These are phyloP conservation scores for Seriola dumerili DNA, from an alignment of 2,113 vertebrate genomes.

Conservation along the genomic window DNA sequence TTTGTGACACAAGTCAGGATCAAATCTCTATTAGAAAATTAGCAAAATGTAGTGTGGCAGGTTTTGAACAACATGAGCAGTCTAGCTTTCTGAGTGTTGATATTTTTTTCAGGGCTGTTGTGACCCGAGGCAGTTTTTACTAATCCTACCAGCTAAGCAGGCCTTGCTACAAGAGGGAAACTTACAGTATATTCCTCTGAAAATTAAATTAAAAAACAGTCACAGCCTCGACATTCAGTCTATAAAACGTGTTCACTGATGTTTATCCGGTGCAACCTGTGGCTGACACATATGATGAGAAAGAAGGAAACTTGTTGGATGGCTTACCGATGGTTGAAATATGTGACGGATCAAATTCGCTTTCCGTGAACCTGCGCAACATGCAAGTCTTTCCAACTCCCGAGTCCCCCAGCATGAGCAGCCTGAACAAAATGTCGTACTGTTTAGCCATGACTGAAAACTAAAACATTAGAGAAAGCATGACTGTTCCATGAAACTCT, in stretches of 20 bases:
- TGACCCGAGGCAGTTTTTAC: conserved; percentile 21
- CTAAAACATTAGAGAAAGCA: conserved; percentile 28
- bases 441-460: conserved; percentile 90
- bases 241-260: too few relatives aligned
- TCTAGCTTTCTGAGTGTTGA: not conserved
- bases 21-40: not conserved
- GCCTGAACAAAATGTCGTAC: conserved; percentile 91
- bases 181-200: not conserved
- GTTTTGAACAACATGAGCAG: not conserved
- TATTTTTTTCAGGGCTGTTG: conserved; percentile 27
- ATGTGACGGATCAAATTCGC: conserved; percentile 92
- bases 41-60: too few relatives aligned
- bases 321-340: conserved; percentile 95
- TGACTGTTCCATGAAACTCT: conserved; percentile 24
- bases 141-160: conserved; percentile 33
- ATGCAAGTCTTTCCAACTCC: conserved; percentile 96
- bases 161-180: not conserved
- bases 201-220: not conserved
- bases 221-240: not conserved
- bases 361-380: conserved; percentile 93
- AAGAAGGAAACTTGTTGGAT: conserved; percentile 43
- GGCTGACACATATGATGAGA: not conserved
- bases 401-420: conserved; percentile 93
- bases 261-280: not conserved
- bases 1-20: too few relatives aligned